These are phyloP conservation scores for Dinomys branickii DNA, from an alignment of 2,113 vertebrate species.

Conservation along the genomic window DNA sequence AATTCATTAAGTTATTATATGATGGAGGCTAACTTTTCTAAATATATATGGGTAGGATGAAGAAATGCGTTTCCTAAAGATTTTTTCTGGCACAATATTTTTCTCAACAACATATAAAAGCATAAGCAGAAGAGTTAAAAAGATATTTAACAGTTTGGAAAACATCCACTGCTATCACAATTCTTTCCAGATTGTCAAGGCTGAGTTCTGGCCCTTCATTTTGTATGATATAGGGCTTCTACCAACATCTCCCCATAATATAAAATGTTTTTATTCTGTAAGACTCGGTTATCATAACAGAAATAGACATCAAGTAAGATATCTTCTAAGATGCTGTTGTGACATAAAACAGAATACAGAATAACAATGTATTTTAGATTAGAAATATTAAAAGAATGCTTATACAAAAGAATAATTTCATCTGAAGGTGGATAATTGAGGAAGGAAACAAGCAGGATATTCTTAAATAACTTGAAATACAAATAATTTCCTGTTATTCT, in stretches of 20 bases:
- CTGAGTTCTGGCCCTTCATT: not conserved
- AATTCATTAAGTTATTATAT: not conserved
- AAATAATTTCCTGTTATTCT: not conserved
- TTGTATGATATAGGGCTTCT: not conserved
- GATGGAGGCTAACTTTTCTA: not conserved
- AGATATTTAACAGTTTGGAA: not conserved
- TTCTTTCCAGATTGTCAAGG: not conserved
- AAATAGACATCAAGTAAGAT: not conserved
- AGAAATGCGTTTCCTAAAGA: not conserved
- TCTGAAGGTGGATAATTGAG: not conserved
- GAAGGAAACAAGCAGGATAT: not conserved
- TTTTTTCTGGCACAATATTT: not conserved
- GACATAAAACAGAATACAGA: not conserved
- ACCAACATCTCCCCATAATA: not conserved
- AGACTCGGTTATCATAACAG: not conserved
- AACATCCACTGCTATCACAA: not conserved
- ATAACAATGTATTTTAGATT: not conserved
- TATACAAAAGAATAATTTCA: not conserved
- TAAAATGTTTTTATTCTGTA: not conserved
- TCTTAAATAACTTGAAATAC: not conserved
- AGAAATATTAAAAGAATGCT: not conserved
- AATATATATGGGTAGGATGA: not conserved
- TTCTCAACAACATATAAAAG: constrained; percentile 15
- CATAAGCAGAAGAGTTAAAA: not conserved
- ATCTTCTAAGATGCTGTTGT: not conserved